Evolutionary conservation across 2,113 vertebrate species (phyloP), one percentile per base, ranked within the genome.

Genomic region (Xiphophorus couchianus): DNA sequence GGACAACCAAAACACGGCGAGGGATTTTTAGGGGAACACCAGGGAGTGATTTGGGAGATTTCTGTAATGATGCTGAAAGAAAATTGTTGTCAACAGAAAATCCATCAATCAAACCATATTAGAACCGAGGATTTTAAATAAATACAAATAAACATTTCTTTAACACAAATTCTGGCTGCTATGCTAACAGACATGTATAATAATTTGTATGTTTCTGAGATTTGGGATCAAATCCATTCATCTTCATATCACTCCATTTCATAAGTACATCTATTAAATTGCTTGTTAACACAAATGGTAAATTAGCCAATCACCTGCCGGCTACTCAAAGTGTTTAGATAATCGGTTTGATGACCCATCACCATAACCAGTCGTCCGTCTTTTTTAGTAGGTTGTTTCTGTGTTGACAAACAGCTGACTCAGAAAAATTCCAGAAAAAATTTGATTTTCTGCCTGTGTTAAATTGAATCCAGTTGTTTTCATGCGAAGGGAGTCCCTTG

Each of bases 401-500:
- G 44, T 17, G 44, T 48, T 19, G 44, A 48, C 5, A 19, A n/a
- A 62, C 44, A 30, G 37, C 7, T 61, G 73, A 76, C 60, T 82
- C 42, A 80, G 17, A 81, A 75, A 74, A 71, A 1, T 44, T 48
- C 9, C 12, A 25, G 28, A 5, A 10, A 48, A 27, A 13, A 85
- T 80, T 29, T 66, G 29, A 73, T 73, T 48, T 68, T 63, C 83
- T 78, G 74, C 83, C 65, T 8, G 58, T 75, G 71, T 81, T 31
- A 76, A 82, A 77, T n/a, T 64, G n/a, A 73, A 74, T 65, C 68
- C 83, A 87, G 77, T 30, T 8, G 74, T 70, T 81, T 62, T 73
- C 69, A 35, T 86, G 64, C 70, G 65, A 72, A 82, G 62, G 79
- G 76, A 27, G 48, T 82, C 74, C 68, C 25, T 66, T 75, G 88